Conservation (phyloP, 2,113 vertebrate species). For the Cavia porcellus region DNA sequence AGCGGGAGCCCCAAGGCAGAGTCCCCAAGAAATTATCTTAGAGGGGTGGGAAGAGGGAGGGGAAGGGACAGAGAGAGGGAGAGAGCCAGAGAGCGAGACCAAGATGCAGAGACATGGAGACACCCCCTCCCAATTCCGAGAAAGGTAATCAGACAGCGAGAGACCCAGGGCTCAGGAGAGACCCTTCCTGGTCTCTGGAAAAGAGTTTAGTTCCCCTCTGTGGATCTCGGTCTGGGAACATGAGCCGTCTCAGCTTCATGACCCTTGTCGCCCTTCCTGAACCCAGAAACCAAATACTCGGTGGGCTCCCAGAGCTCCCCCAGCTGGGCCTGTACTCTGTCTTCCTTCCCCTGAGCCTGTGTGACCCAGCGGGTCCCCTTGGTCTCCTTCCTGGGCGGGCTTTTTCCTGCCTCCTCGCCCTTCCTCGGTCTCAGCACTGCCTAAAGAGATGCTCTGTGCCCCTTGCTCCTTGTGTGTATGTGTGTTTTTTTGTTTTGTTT, state of each 20-base stretch:
- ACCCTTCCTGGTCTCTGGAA: slow-evolving; percentile 52
- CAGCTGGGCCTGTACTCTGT: neutral
- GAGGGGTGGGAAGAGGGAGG: neutral
- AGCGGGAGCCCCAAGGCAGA: slow-evolving; percentile 70
- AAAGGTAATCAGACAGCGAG: slow-evolving; percentile 13
- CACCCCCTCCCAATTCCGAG: neutral
- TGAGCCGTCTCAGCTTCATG: slow-evolving; percentile 56
- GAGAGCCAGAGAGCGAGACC: neutral
- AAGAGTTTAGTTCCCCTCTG: slow-evolving; percentile 57
- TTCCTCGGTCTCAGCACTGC: neutral
- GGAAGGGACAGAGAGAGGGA: neutral
- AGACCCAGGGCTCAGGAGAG: slow-evolving; percentile 33
- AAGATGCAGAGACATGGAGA: neutral
- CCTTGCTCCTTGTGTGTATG: neutral
- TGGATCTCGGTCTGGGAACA: slow-evolving; percentile 48
- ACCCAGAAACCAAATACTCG: slow-evolving; percentile 73
- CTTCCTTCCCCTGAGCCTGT: neutral
- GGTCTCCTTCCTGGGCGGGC: neutral
- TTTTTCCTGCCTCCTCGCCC: neutral
- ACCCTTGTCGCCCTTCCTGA: slow-evolving; percentile 35
- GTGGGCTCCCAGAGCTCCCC: slow-evolving; percentile 54
- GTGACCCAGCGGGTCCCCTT: neutral
- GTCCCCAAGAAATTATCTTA: slow-evolving; percentile 66
- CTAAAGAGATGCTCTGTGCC: neutral
- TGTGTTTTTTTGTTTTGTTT: neutral